phyloP scores from a whole-genome alignment of 2,888 invertebrate genomes.

The Lasioglossum pauxillum region DNA sequence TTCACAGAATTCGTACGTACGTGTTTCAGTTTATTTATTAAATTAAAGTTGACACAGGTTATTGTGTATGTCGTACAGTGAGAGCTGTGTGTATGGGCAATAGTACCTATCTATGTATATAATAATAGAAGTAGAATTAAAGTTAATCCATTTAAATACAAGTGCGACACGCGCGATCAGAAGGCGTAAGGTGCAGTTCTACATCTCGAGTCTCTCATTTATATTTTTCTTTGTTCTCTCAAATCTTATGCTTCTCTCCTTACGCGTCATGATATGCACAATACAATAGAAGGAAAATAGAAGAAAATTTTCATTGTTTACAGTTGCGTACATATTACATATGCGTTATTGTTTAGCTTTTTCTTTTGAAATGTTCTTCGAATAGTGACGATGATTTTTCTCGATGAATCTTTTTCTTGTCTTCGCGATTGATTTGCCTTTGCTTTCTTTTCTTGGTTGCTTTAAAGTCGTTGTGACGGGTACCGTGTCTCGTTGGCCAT shows the following conservation, averaged over 20 bases:
- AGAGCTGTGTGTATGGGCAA: conserved; percentile 81
- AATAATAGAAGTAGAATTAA: conserved; percentile 82
- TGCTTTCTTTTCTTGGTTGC: conserved; percentile 28
- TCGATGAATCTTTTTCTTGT: conserved; percentile 30
- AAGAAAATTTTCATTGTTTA: conserved; percentile 46
- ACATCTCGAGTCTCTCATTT: conserved; percentile 49
- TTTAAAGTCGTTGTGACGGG: conserved; percentile 49
- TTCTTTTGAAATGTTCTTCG: conserved; percentile 17
- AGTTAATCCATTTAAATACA: conserved; percentile 82
- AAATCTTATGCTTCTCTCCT: conserved; percentile 43
- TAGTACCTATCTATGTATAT: conserved; percentile 81
- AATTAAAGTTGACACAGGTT: conserved; percentile 84
- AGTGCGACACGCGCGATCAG: conserved; percentile 78
- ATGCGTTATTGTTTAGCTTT: conserved; percentile 23
- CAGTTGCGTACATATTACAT: conserved; percentile 26
- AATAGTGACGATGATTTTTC: conserved; percentile 35
- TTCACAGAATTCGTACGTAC: conserved; percentile 79
- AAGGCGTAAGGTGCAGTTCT: conserved; percentile 56
- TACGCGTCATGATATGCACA: conserved; percentile 56
- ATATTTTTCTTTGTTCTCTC: conserved; percentile 35
- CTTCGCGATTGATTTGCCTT: conserved; percentile 40
- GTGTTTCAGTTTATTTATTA: conserved; percentile 84
- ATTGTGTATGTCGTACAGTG: conserved; percentile 83
- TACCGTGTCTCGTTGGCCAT: conserved; percentile 66
- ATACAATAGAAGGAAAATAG: conserved; percentile 63